These are phyloP conservation scores for Ciconia boyciana DNA, from an alignment of 2,113 vertebrate genomes.

Conservation along the genomic window DNA sequence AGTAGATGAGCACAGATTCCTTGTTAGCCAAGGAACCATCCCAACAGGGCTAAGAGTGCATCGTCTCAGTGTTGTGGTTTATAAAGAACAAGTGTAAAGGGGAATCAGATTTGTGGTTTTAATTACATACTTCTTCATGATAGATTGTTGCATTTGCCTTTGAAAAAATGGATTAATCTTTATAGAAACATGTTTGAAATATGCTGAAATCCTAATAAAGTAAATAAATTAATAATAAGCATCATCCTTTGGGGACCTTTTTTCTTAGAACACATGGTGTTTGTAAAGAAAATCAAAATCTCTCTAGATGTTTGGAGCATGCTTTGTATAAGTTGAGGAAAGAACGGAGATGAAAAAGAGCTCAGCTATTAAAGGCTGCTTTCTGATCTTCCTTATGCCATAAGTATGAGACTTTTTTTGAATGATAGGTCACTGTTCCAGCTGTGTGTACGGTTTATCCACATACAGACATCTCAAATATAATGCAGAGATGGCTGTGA, in stretches of 20 bases:
- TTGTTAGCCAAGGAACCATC: background rate
- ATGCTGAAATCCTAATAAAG: background rate
- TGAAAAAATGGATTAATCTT: background rate
- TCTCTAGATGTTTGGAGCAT: background rate
- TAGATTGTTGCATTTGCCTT: background rate
- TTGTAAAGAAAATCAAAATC: background rate
- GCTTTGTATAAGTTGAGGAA: background rate
- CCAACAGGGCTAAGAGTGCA: background rate
- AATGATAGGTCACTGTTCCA: background rate
- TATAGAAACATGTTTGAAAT: background rate
- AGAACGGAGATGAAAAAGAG: background rate
- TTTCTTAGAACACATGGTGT: background rate
- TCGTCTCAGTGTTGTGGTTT: background rate
- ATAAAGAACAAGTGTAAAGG: background rate
- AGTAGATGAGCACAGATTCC: background rate
- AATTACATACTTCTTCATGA: background rate
- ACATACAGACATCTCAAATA: background rate
- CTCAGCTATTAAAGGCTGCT: background rate
- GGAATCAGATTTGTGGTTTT: background rate
- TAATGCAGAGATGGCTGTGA: background rate
- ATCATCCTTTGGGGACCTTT: background rate
- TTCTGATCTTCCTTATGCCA: background rate
- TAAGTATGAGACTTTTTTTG: background rate
- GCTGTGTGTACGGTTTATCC: background rate
- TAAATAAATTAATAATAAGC: background rate